Percentiles rank a stretch among this genome's conserved stretches.
These are phyloP conservation scores for Gortyna flavago DNA, from an alignment of 2,888 invertebrate genomes.

Conservation along the genomic window DNA sequence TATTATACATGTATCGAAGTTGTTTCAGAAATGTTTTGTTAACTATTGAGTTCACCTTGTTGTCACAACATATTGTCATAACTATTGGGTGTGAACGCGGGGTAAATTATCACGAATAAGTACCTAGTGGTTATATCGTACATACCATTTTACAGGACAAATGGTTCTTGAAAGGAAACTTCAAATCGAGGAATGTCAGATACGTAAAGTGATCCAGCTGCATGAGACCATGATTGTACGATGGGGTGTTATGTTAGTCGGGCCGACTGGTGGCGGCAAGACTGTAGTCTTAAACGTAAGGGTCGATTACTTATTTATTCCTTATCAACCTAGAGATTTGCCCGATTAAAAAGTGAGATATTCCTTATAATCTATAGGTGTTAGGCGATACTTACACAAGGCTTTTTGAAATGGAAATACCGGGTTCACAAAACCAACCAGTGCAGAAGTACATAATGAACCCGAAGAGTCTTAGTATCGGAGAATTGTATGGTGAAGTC, in stretches of 20 bases:
- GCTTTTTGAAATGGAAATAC: conserved; percentile 90
- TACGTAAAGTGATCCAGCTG: conserved; percentile 94
- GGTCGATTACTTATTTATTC: background rate
- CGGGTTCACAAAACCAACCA: conserved; percentile 91
- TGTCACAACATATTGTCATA: background rate
- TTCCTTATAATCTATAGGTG: conserved; percentile 86
- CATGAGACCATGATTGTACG: conserved; percentile 97
- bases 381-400: conserved; percentile 92
- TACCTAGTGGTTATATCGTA: background rate
- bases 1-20: background rate
- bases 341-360: background rate
- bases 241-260: conserved; percentile 98
- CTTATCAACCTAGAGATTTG: background rate
- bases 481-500: conserved; percentile 96
- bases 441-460: conserved; percentile 95
- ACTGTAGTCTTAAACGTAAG: conserved; percentile 93
- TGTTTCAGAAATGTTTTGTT: too few relatives aligned
- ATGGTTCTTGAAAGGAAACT: conserved; percentile 90
- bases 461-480: conserved; percentile 96
- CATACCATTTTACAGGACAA: conserved; percentile 68
- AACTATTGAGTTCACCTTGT: background rate
- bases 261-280: conserved; percentile 97
- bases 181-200: conserved; percentile 92
- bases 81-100: background rate
- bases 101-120: background rate